These are phyloP conservation scores for Perizoma affinitatum DNA, from an alignment of 2,888 invertebrate genomes.

Conservation along the genomic window DNA sequence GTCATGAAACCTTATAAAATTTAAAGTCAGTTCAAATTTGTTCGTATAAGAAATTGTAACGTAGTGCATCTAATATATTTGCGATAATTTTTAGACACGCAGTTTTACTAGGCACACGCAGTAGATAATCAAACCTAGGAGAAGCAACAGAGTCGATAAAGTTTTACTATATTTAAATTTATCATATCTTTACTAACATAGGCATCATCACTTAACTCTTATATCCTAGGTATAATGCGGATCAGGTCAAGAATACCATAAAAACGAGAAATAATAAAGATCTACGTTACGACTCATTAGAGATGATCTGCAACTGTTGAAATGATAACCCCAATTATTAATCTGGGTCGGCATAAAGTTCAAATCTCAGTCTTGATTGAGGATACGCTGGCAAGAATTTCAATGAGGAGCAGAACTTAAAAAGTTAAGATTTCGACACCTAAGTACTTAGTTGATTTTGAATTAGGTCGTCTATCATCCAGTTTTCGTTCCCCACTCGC, in stretches of 20 bases:
- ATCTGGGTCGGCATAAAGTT: conserved; percentile 24
- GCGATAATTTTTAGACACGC: too few relatives aligned
- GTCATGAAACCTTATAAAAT: conserved; percentile 10
- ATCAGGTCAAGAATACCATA: too few relatives aligned
- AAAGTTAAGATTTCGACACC: conserved; percentile 1
- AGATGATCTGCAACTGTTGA: conserved; percentile 23
- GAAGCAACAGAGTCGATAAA: too few relatives aligned
- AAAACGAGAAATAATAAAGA: conserved; percentile 7
- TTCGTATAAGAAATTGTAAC: neutral
- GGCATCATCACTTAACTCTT: too few relatives aligned
- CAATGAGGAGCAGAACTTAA: conserved; percentile 6
- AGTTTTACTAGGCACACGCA: too few relatives aligned
- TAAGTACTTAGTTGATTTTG: conserved; percentile 3
- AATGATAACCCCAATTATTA: conserved; percentile 32
- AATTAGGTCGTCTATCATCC: conserved; percentile 10
- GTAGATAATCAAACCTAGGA: too few relatives aligned
- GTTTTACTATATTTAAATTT: too few relatives aligned
- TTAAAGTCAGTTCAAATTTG: neutral
- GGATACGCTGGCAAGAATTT: conserved; percentile 16
- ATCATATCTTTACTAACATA: too few relatives aligned
- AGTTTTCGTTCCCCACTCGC: conserved; percentile 14
- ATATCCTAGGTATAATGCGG: too few relatives aligned
- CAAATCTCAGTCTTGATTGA: conserved; percentile 25
- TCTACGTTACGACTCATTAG: neutral
- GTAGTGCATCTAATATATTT: neutral